Evolutionary conservation across 1,140 invertebrate species (phyloP), one percentile per base, ranked within the genome.

Genomic region (Papilio dardanus): DNA sequence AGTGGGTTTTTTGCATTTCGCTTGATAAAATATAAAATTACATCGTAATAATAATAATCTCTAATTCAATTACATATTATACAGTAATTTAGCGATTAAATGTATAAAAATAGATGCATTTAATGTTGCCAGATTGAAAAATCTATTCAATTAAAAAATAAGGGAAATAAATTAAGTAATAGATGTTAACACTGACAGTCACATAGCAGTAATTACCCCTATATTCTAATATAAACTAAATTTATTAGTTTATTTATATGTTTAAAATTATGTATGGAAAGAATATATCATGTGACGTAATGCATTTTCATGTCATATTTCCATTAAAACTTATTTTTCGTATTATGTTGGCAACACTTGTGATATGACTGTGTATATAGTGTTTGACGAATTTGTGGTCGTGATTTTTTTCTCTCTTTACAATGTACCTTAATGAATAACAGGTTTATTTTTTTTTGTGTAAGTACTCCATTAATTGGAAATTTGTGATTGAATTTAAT

Each of bases 401-500:
- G 81, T 88, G 82, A 83, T 79, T 54, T 78, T 69, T 77, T 78
- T 86, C 81, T 87, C 77, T 85, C 76, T 87, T 88, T 88, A 85
- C 85, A 85, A 83, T 84, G 89, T 91, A 89, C 84, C 84, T 89
- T 80, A 81, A 80, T 86, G 67, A 83, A 83, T 81, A 85, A 84
- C 89, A 88, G 85, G 78, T 90, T 89, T 50, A n/a, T n/a, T n/a
- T 58, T 54, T 54, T 88, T 88, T 92, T 87, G 80, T 89, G 65
- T 85, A 90, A 90, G 85, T 90, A 91, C 88, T 91, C 91, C 91
- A 88, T 90, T 89, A 88, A 89, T 88, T 90, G 86, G 89, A 89
- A 92, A 75, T 86, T 84, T 87, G 91, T 90, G 88, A 93, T 93
- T 91, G 90, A 93, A 93, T 92, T 92, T 92, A 93, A 91, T 93